These are phyloP conservation scores for Amblyjoppa proteus DNA, from an alignment of 2,888 invertebrate species.

Conservation along the genomic window DNA sequence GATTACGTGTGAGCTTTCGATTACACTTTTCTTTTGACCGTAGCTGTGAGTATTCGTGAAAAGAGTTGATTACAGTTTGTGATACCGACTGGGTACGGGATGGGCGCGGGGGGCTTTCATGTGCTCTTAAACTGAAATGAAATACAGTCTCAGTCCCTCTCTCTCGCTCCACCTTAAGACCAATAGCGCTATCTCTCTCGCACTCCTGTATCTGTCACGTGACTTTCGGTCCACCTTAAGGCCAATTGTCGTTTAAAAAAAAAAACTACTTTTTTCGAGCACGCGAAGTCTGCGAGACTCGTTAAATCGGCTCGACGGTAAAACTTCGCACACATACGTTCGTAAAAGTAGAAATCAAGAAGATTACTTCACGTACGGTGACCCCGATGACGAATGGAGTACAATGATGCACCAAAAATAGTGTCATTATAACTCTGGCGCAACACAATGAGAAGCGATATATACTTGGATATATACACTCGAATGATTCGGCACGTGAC, in stretches of 20 bases:
- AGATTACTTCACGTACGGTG: background rate
- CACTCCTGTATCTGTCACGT: too few relatives aligned
- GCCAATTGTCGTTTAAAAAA: background rate
- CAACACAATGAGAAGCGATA: conserved; percentile 1
- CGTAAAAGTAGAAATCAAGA: background rate
- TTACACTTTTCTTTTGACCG: too few relatives aligned
- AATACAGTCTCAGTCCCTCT: too few relatives aligned
- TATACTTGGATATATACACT: background rate
- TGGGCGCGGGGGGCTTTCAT: too few relatives aligned
- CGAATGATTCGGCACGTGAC: conserved; percentile 17
- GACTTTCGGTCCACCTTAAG: background rate
- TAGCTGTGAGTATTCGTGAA: too few relatives aligned
- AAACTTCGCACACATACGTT: background rate
- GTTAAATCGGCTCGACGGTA: background rate
- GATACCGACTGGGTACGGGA: too few relatives aligned
- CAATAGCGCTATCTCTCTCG: too few relatives aligned
- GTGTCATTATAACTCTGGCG: background rate
- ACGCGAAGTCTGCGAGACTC: background rate
- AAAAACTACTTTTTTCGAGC: background rate
- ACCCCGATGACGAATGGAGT: background rate
- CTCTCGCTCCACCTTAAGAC: too few relatives aligned
- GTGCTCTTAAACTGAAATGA: too few relatives aligned
- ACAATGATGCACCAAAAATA: conserved; percentile 22
- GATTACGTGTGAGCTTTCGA: too few relatives aligned
- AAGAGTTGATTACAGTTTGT: too few relatives aligned